These are phyloP conservation scores for Trogon surrucura DNA, from an alignment of 2,113 vertebrate genomes.

Conservation along the genomic window DNA sequence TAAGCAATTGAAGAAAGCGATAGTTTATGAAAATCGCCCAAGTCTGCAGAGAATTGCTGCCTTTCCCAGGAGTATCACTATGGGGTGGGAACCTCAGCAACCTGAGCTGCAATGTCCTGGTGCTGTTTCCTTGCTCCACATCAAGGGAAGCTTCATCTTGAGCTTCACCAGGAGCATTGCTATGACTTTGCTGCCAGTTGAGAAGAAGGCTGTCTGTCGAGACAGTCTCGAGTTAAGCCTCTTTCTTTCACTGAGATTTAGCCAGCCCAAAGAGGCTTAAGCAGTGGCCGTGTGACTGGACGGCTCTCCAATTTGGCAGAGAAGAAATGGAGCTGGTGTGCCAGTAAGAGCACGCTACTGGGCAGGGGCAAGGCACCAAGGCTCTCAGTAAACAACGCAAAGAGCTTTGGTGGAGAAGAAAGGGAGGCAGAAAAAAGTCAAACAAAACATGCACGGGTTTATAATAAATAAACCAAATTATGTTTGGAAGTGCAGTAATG, in stretches of 20 bases:
- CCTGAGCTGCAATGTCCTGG: neutral
- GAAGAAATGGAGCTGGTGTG: neutral
- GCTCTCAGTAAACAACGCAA: neutral
- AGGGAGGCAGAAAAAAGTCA: neutral
- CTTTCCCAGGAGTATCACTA: neutral
- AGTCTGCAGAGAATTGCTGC: neutral
- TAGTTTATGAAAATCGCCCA: neutral
- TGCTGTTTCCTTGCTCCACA: neutral
- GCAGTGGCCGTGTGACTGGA: neutral
- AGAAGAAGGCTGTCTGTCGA: neutral
- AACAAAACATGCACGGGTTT: neutral
- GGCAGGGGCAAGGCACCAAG: neutral
- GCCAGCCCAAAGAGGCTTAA: neutral
- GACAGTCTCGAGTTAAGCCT: neutral
- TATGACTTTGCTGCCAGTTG: neutral
- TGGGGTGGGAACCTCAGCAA: neutral
- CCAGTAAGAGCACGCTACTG: neutral
- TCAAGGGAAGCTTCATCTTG: neutral
- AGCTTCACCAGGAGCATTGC: neutral
- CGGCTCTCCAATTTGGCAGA: fast-evolving
- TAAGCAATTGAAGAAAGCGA: neutral
- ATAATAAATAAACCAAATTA: conserved; percentile 38
- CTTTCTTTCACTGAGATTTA: neutral
- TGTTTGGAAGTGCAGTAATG: conserved; percentile 46
- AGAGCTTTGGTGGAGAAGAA: conserved; percentile 13